Base-by-base conservation (phyloP, 2,113 vertebrate genomes). In the Xenotilapia longispinis region DNA sequence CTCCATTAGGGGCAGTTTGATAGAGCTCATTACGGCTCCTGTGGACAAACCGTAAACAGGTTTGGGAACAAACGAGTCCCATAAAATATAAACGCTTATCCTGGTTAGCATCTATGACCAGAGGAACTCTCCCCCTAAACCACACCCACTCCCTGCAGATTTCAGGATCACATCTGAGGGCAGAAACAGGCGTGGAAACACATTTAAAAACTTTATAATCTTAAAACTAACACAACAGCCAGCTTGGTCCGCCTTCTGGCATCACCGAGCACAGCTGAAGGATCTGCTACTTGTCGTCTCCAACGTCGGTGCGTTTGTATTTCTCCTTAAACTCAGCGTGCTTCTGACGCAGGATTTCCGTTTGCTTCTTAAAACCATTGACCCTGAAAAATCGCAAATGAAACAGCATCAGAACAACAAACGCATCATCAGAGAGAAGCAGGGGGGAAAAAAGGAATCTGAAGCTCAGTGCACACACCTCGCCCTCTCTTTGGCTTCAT, bases 401-500 rank as follows among this genome's bases (percentile, higher is more conserved):
- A 33, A 21, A 78, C 21, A 45, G 10, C 1, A 14, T 86, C 38
- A 86, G 31, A 63, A 4, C 80, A 47, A 38, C 45, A 3, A 81
- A 78, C 21, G 2, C 23, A 9, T 2, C 17, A 28, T 55, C 19
- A 75, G 51, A 63, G 6, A 21, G 7, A 38, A 26, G 15, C 6
- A 21, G 4, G 1, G 13, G 13, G 38, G 49, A 40, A 19, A 70
- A 2, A 2, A 23, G 2, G 23, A 11, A 33, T 23, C 6, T 13
- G 13, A 57, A 31, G 33, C 31, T 26, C 9, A 38, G 21, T 17
- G 31, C 40, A 82, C 90, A 94, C 85, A 98, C 98, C 96, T 97
- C 90, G 97, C 97, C 85, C 94, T 92, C 36, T 97, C 96, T 95
- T 97, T 97, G 31, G 95, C 95, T 11, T 97, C 95, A 1, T 97